Conservation (phyloP, 2,888 invertebrate species). For the Hydriomena furcata region DNA sequence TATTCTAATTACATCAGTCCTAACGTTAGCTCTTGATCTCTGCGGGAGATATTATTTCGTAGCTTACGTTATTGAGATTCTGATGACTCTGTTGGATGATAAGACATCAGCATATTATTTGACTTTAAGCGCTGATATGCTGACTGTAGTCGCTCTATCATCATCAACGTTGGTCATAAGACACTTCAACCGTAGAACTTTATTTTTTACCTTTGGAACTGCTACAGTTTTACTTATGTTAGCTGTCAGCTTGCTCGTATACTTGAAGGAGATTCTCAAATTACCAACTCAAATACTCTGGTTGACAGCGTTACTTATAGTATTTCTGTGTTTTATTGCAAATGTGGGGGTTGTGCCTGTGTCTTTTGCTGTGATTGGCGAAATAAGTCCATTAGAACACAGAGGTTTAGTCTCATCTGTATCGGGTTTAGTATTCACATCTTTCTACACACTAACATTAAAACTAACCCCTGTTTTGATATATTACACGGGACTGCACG, state of each 20-base stretch:
- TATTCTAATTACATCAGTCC: constrained; percentile 37
- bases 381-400: constrained; percentile 53
- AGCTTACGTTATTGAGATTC: constrained; percentile 48
- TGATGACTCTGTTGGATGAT: constrained; percentile 42
- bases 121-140: constrained; percentile 44
- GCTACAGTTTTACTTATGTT: constrained; percentile 43
- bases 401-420: constrained; percentile 45
- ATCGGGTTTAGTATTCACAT: constrained; percentile 45
- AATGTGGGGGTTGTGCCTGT: constrained; percentile 46
- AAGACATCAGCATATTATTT: constrained; percentile 45
- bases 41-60: constrained; percentile 49
- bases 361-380: constrained; percentile 43
- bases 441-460: constrained; percentile 41
- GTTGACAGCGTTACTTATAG: constrained; percentile 42
- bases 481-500: constrained; percentile 40
- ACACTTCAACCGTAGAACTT: constrained; percentile 42
- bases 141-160: constrained; percentile 39
- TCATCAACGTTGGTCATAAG: constrained; percentile 42
- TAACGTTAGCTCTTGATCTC: constrained; percentile 46
- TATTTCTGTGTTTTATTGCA: constrained; percentile 42
- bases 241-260: constrained; percentile 36
- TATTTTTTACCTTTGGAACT: constrained; percentile 43
- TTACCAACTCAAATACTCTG: constrained; percentile 30
- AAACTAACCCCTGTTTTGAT: constrained; percentile 51
- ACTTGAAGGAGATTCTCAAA: constrained; percentile 36